These are phyloP conservation scores for Odocoileus virginianus DNA, from an alignment of 2,113 vertebrate species.

Conservation along the genomic window DNA sequence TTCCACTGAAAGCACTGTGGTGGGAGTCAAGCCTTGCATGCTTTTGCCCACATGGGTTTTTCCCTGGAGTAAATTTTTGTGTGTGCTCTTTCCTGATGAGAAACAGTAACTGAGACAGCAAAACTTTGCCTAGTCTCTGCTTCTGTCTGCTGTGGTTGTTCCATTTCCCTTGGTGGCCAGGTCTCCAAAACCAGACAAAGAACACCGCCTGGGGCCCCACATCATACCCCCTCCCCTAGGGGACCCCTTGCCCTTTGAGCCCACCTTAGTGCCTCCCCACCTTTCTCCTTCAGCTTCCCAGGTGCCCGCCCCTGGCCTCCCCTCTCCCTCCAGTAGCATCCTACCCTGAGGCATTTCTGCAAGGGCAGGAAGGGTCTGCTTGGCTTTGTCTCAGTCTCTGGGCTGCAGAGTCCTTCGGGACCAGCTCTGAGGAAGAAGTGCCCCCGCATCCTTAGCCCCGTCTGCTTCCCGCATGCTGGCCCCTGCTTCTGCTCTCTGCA, in stretches of 20 bases:
- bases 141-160: background rate
- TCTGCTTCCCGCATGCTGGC: accelerated
- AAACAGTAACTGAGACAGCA: constrained; percentile 52
- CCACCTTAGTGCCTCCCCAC: background rate
- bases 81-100: background rate
- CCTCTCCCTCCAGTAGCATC: background rate
- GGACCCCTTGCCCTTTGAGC: background rate
- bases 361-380: background rate
- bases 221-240: no score
- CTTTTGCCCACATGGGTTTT: constrained; percentile 36
- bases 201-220: background rate
- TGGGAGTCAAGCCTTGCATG: background rate
- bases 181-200: background rate
- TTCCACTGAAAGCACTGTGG: constrained; percentile 34
- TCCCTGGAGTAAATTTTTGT: background rate
- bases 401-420: background rate
- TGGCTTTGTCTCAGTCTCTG: no score
- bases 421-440: background rate
- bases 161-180: background rate
- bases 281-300: background rate
- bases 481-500: background rate
- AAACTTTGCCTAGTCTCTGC: background rate
- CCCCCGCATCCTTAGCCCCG: background rate
- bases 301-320: background rate
- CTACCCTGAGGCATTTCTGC: background rate